Evolutionary conservation across 2,888 invertebrate species (phyloP), one percentile per base, ranked within the genome.

Genomic region (Fragum sueziense): DNA sequence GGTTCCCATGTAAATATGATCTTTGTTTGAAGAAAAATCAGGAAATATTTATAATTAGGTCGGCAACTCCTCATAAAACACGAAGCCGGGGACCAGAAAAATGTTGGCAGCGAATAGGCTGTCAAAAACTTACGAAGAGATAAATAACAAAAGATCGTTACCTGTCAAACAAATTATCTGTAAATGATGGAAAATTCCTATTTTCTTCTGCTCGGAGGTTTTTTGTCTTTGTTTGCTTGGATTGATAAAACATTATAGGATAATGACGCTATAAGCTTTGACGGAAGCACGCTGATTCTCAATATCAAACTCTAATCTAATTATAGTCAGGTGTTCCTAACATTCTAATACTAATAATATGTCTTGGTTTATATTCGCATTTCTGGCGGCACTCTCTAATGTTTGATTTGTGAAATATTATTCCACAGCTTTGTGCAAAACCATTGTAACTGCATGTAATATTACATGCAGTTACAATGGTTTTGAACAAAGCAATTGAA

Each of bases 1-100:
- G 37, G 82, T 79, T 82, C 82, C 79, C 82, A 82, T 79, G 82
- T 82, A 76, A 76, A 70, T 57, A 72, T 70, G 74, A 80, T 80
- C 76, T 47, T 73, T 51, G 54, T 78, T 74, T 84, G 75, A 76
- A 74, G 70, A 74, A 79, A n/a, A 76, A 84, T 80, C 74, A 76
- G 71, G 70, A 74, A 77, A 76, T 74, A 74, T 76, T 80, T 70
- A 37, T 37, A 37, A 37, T 37, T 37, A 37, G 37, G 37, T 37
- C 37, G 61, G 73, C 37, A 41, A 34, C 68, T 54, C 47, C 65
- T 67, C 76, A 75, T 79, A 54, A 59, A 57, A 73, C 80, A 73
- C 37, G 20, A n/a, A n/a, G 14, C 59, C 27, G 14, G 29, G 25
- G 27, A 59, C 59, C 14, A 27, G 34, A 62, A 62, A 62, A 31